Percentiles rank a stretch among this genome's conserved stretches.
Evolutionary conservation across 2,113 vertebrate species (phyloP).

Genomic region (Sisor rabdophorus): DNA sequence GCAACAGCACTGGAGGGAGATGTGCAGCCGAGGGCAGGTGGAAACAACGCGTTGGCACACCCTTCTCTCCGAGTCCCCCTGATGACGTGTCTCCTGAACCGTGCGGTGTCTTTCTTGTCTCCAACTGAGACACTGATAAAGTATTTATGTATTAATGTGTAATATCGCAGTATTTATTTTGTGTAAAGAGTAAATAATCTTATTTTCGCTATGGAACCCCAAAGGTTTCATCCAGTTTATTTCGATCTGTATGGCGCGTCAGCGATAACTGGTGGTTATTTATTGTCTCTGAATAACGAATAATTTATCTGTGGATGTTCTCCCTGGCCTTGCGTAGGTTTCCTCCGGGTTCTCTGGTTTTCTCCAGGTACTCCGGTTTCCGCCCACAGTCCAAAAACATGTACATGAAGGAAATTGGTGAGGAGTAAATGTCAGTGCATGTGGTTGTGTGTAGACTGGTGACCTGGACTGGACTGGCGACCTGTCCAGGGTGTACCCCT

Average conservation of each 20-base stretch:
- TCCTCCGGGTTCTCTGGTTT: too few species aligned
- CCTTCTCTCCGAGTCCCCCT: conserved; percentile 56
- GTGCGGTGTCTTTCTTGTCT: not conserved
- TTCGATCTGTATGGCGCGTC: not conserved
- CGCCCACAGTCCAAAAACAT: too few species aligned
- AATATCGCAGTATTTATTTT: conserved; percentile 8
- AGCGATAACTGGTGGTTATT: not conserved
- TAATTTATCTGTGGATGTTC: too few species aligned
- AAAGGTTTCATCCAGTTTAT: not conserved
- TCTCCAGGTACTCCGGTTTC: too few species aligned
- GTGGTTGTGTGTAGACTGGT: too few species aligned
- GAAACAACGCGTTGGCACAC: conserved; percentile 74
- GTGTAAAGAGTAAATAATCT: conserved; percentile 15
- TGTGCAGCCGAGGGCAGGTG: conserved; percentile 66
- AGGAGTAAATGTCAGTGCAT: too few species aligned
- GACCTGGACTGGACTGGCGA: too few species aligned
- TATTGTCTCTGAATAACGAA: not conserved
- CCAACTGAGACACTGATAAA: not conserved
- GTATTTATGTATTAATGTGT: conserved; percentile 16
- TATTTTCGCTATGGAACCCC: conserved; percentile 16
- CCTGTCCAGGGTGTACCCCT: too few species aligned
- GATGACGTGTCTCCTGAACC: conserved; percentile 4
- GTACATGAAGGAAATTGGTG: too few species aligned
- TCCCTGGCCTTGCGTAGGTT: too few species aligned
- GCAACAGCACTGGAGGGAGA: conserved; percentile 75